Percentiles rank a stretch among this genome's conserved stretches.
Conservation (phyloP, 2,888 invertebrate species). For the Agonopterix subpropinquella region DNA sequence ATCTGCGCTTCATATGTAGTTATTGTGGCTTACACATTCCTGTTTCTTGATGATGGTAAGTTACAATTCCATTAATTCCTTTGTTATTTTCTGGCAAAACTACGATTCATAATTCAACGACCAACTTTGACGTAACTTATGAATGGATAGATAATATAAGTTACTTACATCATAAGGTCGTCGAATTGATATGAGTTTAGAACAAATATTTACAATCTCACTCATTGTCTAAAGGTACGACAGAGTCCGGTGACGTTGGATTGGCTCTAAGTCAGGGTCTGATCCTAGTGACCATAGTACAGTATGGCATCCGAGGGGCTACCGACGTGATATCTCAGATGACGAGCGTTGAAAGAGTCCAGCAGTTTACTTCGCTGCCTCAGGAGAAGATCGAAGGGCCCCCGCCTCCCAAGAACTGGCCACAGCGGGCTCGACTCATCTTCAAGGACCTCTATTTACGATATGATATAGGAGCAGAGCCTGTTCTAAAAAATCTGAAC, state of each 20-base stretch:
- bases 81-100: not conserved
- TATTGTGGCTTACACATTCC: conserved; percentile 78
- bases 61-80: not conserved
- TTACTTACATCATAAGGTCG: too few species aligned
- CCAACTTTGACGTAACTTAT: conserved; percentile 1
- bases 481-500: conserved; percentile 81
- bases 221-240: conserved; percentile 48
- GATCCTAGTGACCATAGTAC: conserved; percentile 86
- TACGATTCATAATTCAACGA: too few species aligned
- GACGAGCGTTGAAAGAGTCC: conserved; percentile 88
- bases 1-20: conserved; percentile 78
- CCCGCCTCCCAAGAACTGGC: conserved; percentile 78
- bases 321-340: conserved; percentile 86
- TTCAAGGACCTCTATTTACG: conserved; percentile 78
- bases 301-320: conserved; percentile 86
- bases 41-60: conserved; percentile 76
- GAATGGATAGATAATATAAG: too few species aligned
- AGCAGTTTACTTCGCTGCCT: conserved; percentile 85
- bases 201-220: too few species aligned
- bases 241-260: conserved; percentile 81
- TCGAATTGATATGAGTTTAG: too few species aligned
- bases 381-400: conserved; percentile 81
- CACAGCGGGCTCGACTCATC: conserved; percentile 73
- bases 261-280: conserved; percentile 83
- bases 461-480: conserved; percentile 77